Conservation (phyloP, 2,888 invertebrate genomes). For the Agrotis puta region DNA sequence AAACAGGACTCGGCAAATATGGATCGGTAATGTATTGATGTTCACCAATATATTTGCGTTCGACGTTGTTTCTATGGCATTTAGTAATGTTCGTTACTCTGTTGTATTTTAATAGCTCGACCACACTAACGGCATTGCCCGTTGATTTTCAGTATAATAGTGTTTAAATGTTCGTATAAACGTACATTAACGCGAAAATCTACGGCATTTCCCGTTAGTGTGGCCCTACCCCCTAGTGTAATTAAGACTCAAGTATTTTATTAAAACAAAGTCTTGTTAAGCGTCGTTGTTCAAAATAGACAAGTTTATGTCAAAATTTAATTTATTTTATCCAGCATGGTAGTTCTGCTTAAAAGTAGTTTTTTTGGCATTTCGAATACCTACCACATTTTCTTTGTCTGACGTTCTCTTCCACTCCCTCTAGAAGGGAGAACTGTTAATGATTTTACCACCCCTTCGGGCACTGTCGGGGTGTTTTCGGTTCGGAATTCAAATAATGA, state of each 20-base stretch:
- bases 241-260: not conserved
- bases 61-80: not conserved
- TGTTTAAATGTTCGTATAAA: too few species aligned
- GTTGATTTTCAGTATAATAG: too few species aligned
- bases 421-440: too few species aligned
- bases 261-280: not conserved
- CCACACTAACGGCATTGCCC: too few species aligned
- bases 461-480: too few species aligned
- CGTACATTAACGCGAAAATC: too few species aligned
- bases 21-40: constrained; percentile 32
- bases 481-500: too few species aligned
- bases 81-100: constrained; percentile 3
- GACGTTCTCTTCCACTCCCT: too few species aligned
- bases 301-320: not conserved
- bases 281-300: not conserved
- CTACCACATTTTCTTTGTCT: too few species aligned
- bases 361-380: not conserved
- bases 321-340: not conserved
- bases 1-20: constrained; percentile 35
- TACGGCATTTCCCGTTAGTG: too few species aligned
- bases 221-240: not conserved
- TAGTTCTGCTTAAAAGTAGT: not conserved
- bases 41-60: constrained; percentile 21
- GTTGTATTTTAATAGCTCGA: not conserved
- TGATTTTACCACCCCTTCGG: too few species aligned